phyloP scores from a whole-genome alignment of 2,888 invertebrate genomes.

The Hirtodrosophila cameraria region DNA sequence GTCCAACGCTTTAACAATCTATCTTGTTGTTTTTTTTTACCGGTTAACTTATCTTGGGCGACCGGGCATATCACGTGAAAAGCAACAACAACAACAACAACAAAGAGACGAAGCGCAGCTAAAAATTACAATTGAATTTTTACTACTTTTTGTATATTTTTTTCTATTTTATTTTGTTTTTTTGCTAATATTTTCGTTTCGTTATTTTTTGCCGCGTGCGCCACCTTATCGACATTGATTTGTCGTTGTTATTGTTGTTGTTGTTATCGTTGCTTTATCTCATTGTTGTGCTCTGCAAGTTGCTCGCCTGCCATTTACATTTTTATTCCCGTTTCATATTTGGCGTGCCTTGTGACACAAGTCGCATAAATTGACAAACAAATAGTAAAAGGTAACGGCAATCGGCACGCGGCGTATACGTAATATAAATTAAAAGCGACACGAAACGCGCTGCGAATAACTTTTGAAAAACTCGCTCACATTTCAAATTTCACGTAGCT shows the following conservation, averaged over 20 bases:
- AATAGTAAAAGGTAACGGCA: conserved; percentile 45
- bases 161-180: conserved; percentile 18
- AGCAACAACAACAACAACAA: conserved; percentile 25
- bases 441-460: conserved; percentile 51
- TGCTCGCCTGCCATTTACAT: conserved; percentile 56
- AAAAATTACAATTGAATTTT: conserved; percentile 35
- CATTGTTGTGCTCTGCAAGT: conserved; percentile 34
- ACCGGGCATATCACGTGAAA: conserved; percentile 63
- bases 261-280: conserved; percentile 55
- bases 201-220: conserved; percentile 56
- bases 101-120: conserved; percentile 17
- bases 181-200: conserved; percentile 36
- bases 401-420: conserved; percentile 68
- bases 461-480: conserved; percentile 29
- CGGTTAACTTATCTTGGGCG: conserved; percentile 57
- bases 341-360: conserved; percentile 65
- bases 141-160: conserved; percentile 31
- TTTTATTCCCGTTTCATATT: conserved; percentile 68
- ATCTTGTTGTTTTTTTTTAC: conserved; percentile 27
- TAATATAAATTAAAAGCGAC: conserved; percentile 57
- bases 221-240: conserved; percentile 67
- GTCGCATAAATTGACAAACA: conserved; percentile 56
- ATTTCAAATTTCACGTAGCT: conserved; percentile 30
- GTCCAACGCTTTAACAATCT: conserved; percentile 36
- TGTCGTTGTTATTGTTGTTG: conserved; percentile 34